Evolutionary conservation across 2,797 vertebrate genomes (phyloP), one percentile per base, ranked within the genome.

Genomic region (Naso thynnoides): DNA sequence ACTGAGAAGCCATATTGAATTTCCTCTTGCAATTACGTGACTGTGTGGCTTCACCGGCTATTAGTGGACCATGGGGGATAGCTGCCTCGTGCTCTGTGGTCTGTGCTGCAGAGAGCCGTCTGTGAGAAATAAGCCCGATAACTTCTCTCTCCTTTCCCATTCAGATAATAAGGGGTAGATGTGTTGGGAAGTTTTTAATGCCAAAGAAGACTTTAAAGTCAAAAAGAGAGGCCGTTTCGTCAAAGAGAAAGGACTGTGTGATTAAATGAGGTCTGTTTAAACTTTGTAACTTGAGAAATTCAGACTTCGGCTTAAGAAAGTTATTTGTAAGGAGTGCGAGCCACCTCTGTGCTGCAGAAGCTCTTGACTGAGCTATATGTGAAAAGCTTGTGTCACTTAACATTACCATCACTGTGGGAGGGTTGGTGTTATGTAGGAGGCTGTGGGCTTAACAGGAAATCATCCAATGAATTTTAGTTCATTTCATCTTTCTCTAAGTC

Each of bases 1-100:
- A 62, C 84, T 73, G 73, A 81, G 76, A 80, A 58, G 73, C 76
- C 75, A 70, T 88, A 87, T 91, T 91, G 84, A 87, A 89, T 90
- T 84, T 85, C 73, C 74, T 58, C 68, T 42, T 41, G 73, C 88
- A 82, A 69, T 86, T 89, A 79, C 72, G 64, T 89, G 87, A 84
- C 83, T 73, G 45, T 60, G 72, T 66, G 80, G 76, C 68, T 73
- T 49, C 5, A n/a, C 48, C 49, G 50, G 65, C 81, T 82, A 78
- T 91, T 86, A 90, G 83, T 27, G 60, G 73, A 15, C 87, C 36
- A 2, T 41, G 31, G 79, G 88, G 84, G 80, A 77, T 26, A 27
- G 63, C 50, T 53, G 57, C 57, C 65, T 75, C 16, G 5, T 72
- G 58, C 79, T 86, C 70, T 73, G 78, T 75, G 77, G 85, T 82